Evolutionary conservation across 2,888 invertebrate genomes (phyloP), one percentile per base, ranked within the genome.

Genomic region (Helobdella robusta): DNA sequence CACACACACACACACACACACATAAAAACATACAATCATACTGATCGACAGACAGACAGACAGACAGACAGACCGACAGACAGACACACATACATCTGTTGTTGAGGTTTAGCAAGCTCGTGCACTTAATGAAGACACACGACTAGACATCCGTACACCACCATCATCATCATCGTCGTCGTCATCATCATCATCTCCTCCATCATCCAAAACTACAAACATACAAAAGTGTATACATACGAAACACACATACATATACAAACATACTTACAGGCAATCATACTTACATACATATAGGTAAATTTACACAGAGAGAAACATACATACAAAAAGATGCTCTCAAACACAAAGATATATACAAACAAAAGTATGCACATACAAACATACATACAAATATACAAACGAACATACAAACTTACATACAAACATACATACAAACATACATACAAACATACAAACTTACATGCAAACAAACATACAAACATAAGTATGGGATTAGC

Each of bases 391-490:
- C 34, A 36, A 18, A 40, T 18, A 23, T n/a, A 32, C 59, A 23
- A 18, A 60, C 46, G 30, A 28, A 40, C 44, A 61, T 30, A 5
- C 61, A 25, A 20, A 23, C 46, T 44, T 11, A 5, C n/a, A 40
- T n/a, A 44, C 44, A 1, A n/a, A 25, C 20, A 59, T 15, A 59
- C 20, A 59, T 20, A 59, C 23, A 50, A 32, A 63, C 18, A n/a
- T 20, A 2, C n/a, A 61, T n/a, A 61, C 28, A 48, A 30, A 61
- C 61, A 61, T n/a, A n/a, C n/a, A n/a, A n/a, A n/a, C n/a, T n/a
- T n/a, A n/a, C n/a, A n/a, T n/a, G n/a, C n/a, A n/a, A 20, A 48
- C 30, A 35, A 34, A 52, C 52, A 63, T 32, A 63, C 54, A 20
- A 1, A 50, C 20, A 63, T 30, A 52, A 32, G 52, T 35, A 52